Conservation (phyloP, 1,140 invertebrate species). For the Heliconius hermathena region DNA sequence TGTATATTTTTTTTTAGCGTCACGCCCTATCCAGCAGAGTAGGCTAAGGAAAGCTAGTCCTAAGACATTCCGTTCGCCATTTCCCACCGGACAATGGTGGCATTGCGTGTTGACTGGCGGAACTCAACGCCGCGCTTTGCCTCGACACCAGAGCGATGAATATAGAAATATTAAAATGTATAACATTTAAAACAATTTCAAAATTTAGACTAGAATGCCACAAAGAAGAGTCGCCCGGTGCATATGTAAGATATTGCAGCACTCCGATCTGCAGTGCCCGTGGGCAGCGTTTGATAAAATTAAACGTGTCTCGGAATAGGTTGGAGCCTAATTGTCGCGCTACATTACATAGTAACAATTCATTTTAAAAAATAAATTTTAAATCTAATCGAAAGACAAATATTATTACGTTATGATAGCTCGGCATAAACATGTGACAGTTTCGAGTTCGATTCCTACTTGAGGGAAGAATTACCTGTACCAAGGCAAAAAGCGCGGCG, state of each 20-base stretch:
- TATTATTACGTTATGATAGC: neutral
- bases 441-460: too few species aligned
- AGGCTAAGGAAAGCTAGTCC: too few species aligned
- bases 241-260: neutral
- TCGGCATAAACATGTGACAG: too few species aligned
- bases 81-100: too few species aligned
- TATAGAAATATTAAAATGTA: neutral
- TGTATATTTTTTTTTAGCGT: neutral
- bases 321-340: conserved; percentile 3
- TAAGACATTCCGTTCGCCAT: too few species aligned
- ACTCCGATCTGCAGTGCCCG: neutral
- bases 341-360: neutral
- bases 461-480: too few species aligned
- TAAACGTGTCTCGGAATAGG: conserved; percentile 8
- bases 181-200: neutral
- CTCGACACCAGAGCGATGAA: too few species aligned
- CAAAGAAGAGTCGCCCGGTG: neutral
- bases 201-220: neutral
- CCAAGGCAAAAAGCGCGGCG: too few species aligned
- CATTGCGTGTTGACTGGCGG: too few species aligned
- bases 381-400: neutral
- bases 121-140: too few species aligned
- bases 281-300: conserved; percentile 6
- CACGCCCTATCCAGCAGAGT: too few species aligned
- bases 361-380: neutral